Base-by-base conservation (phyloP, 1,140 invertebrate genomes). In the Tribolium madens region DNA sequence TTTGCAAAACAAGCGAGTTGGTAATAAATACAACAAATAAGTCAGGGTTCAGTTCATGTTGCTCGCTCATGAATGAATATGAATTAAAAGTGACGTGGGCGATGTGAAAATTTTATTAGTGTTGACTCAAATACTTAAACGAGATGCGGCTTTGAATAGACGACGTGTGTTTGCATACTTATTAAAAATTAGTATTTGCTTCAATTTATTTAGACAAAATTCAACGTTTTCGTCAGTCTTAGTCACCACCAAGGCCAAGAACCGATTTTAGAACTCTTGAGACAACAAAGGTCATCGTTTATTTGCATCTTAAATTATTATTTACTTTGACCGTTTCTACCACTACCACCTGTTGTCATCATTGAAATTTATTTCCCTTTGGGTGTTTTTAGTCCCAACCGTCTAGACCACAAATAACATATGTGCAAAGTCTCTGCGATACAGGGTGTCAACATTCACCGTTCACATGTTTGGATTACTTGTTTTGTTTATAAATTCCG, bases 61-160 rank as follows among this genome's bases (percentile, higher is more conserved):
- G 53, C 21, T 26, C 53, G 53, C 17, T 33, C 57, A 64, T 64
- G 57, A 64, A 64, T 64, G 57, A 64, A 64, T 64, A 64, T 64
- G 57, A 64, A 64, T 64, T 64, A 64, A 64, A 64, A 6, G 10
- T 26, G 10, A 33, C 21, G 57, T 64, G 26, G 57, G 57, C 57
- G 57, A 64, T 12, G 57, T 64, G 57, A 64, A 64, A 64, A 64
- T 64, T 64, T 64, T 64, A 64, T 64, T 64, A 33, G 21, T 64
- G 57, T 64, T 64, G 57, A 64, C 57, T 64, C 26, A 10, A 64
- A 3, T 36, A 64, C 57, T 64, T 64, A 13, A 64, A 64, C 5
- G 12, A 12, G 18, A 64, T 33, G 57, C 10, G 26, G 57, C 21
- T n/a, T 7, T 64, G 57, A 18, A 42, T 26, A 26, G 50, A 53